Percentiles rank a stretch among this genome's conserved stretches.
Conservation (phyloP, 2,888 invertebrate genomes). For the Anoncus sp. region DNA sequence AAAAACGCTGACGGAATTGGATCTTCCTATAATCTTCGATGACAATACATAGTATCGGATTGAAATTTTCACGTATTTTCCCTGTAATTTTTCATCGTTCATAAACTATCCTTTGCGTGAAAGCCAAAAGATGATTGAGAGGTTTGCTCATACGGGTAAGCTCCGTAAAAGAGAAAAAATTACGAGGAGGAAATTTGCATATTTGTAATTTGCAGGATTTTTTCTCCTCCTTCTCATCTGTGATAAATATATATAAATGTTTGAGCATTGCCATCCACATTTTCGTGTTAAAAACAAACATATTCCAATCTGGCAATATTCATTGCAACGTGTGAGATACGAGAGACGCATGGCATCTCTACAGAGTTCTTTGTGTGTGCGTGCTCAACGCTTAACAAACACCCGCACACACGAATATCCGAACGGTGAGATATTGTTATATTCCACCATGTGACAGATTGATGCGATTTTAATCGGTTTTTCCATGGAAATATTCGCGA, state of each 20-base stretch:
- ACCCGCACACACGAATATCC: not conserved
- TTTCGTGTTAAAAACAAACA: conserved; percentile 17
- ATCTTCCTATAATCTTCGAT: too few species aligned
- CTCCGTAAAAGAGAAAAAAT: not conserved
- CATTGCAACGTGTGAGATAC: not conserved
- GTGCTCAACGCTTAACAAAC: conserved; percentile 29
- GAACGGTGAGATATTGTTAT: conserved; percentile 6
- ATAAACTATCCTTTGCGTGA: too few species aligned
- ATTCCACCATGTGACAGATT: conserved; percentile 27
- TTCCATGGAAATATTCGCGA: conserved; percentile 58
- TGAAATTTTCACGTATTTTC: too few species aligned
- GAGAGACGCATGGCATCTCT: not conserved
- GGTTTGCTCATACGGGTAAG: not conserved
- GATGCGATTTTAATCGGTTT: conserved; percentile 70
- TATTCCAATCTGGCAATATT: conserved; percentile 32
- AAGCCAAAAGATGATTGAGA: too few species aligned
- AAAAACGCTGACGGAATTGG: too few species aligned
- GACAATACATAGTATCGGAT: too few species aligned
- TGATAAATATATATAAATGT: not conserved
- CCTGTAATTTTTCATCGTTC: too few species aligned
- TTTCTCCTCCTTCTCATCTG: not conserved
- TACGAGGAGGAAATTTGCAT: not conserved
- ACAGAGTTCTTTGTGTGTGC: not conserved
- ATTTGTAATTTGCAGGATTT: not conserved
- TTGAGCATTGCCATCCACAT: not conserved